phyloP scores from a whole-genome alignment of 2,888 invertebrate genomes.

The Clanis bilineata region DNA sequence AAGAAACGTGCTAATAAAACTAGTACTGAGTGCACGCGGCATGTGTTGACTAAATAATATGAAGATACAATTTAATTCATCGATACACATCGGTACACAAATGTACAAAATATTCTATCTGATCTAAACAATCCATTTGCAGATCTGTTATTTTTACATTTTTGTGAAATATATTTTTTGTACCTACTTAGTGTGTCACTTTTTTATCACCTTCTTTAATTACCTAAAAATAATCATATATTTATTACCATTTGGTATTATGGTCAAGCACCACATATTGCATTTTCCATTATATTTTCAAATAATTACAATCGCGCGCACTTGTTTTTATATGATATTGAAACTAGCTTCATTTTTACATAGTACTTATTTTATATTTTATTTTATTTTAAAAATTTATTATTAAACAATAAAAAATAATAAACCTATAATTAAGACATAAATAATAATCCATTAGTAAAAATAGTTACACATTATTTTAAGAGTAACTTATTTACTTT shows the following conservation, averaged over 20 bases:
- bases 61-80: background rate
- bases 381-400: too few species aligned
- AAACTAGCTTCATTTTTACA: too few species aligned
- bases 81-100: background rate
- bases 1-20: background rate
- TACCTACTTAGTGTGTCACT: background rate
- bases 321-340: too few species aligned
- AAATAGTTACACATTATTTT: too few species aligned
- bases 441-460: too few species aligned
- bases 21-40: background rate
- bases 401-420: too few species aligned
- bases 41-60: background rate
- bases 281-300: background rate
- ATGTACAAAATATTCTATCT: background rate
- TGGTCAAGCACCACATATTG: background rate
- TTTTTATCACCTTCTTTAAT: background rate
- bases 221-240: background rate
- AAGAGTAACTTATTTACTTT: too few species aligned
- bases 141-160: background rate
- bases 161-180: conserved; percentile 1
- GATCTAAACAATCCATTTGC: background rate
- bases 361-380: too few species aligned
- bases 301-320: too few species aligned
- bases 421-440: too few species aligned
- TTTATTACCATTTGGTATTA: background rate